A percentile compares a stretch with the other conserved stretches of the same genome.
Conservation (phyloP, 2,888 invertebrate genomes). For the Mimachlamys varia region DNA sequence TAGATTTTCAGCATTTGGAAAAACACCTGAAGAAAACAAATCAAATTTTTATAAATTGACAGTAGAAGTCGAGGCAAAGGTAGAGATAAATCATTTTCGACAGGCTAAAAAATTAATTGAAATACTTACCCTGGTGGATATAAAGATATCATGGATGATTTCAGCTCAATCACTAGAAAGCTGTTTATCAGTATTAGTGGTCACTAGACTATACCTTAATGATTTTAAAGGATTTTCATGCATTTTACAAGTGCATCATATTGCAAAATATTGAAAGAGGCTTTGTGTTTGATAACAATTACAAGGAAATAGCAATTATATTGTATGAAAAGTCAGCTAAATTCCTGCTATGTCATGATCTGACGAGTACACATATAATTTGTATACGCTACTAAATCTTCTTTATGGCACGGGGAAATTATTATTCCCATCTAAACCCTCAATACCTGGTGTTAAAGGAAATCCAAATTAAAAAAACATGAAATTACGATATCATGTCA, state of each 20-base stretch:
- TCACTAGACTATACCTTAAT: background rate
- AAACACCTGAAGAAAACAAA: too few relatives aligned
- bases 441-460: background rate
- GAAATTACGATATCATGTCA: background rate
- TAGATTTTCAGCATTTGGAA: too few relatives aligned
- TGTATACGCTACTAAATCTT: background rate
- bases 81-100: slow-evolving; percentile 14
- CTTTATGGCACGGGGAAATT: background rate
- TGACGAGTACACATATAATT: background rate
- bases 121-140: background rate
- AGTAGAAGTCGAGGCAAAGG: too few relatives aligned
- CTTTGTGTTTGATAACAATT: background rate
- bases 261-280: background rate
- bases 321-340: background rate
- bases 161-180: background rate
- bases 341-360: background rate
- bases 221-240: background rate
- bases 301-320: background rate
- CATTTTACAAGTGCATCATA: background rate
- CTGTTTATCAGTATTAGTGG: background rate
- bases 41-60: too few relatives aligned
- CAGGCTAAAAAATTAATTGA: background rate
- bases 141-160: background rate
- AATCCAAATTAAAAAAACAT: background rate
- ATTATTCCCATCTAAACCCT: slow-evolving; percentile 14